Evolutionary conservation across 2,888 invertebrate species (phyloP).

Genomic region (Drosophila lutescens): DNA sequence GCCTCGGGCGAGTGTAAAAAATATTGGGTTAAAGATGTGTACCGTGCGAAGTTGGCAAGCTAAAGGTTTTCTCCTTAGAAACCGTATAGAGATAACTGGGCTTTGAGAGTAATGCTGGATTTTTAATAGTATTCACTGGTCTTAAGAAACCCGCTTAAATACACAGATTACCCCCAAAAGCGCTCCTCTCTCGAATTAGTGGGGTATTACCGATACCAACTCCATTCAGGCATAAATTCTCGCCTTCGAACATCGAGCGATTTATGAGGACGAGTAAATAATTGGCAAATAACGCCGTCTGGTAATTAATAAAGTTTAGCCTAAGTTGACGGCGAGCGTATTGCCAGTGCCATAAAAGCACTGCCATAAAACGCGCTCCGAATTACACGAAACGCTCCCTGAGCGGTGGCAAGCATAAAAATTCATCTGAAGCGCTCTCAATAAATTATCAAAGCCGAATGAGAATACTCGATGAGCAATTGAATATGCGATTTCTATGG

Average conservation of each 20-base stretch:
- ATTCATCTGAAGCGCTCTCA: slow-evolving; percentile 68
- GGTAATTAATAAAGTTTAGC: slow-evolving; percentile 77
- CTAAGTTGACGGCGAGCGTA: slow-evolving; percentile 60
- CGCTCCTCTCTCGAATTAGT: slow-evolving; percentile 1
- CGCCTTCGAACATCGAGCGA: slow-evolving; percentile 1
- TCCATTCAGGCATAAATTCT: slow-evolving; percentile 24
- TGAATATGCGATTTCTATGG: slow-evolving; percentile 71
- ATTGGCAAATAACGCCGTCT: slow-evolving; percentile 52
- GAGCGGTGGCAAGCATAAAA: slow-evolving; percentile 61
- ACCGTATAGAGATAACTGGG: background rate
- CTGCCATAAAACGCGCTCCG: slow-evolving; percentile 19
- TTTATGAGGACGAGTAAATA: slow-evolving; percentile 50
- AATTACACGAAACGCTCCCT: slow-evolving; percentile 4
- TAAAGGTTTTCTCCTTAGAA: slow-evolving; percentile 5
- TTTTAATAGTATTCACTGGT: too few species aligned
- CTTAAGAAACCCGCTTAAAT: background rate
- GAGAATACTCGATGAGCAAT: slow-evolving; percentile 61
- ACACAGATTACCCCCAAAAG: slow-evolving; percentile 3
- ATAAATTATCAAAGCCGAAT: slow-evolving; percentile 77
- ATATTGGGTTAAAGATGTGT: slow-evolving; percentile 61
- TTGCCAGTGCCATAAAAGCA: slow-evolving; percentile 61
- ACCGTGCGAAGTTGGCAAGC: slow-evolving; percentile 49
- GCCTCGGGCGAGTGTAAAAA: slow-evolving; percentile 14
- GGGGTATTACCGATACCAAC: slow-evolving; percentile 3
- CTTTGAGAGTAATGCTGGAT: background rate